These are phyloP conservation scores for Octopus sinensis DNA, from an alignment of 1,140 invertebrate genomes.

Conservation along the genomic window DNA sequence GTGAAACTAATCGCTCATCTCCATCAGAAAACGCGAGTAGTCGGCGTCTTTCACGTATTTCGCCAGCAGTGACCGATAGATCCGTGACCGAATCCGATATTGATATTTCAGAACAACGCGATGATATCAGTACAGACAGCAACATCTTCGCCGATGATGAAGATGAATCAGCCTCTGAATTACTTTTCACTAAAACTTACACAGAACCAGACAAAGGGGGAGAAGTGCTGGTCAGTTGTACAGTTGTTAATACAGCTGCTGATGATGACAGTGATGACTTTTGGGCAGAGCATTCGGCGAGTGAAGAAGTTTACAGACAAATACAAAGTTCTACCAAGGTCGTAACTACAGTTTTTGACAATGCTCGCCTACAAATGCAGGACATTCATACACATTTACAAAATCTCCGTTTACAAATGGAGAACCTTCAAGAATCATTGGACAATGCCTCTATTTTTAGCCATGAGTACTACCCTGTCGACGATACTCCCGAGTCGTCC, in stretches of 20 bases:
- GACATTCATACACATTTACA: constrained; percentile 45
- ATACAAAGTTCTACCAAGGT: constrained; percentile 34
- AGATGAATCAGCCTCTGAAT: constrained; percentile 36
- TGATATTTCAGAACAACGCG: constrained; percentile 41
- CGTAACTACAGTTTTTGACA: constrained; percentile 37
- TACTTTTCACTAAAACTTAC: constrained; percentile 37
- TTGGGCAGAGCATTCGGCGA: constrained; percentile 28
- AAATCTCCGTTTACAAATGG: constrained; percentile 42
- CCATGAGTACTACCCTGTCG: not conserved
- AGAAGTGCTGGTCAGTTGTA: constrained; percentile 39
- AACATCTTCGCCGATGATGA: constrained; percentile 46
- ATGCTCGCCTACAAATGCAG: constrained; percentile 44
- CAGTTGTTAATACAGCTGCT: constrained; percentile 29
- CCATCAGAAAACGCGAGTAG: not conserved
- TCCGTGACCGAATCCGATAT: constrained; percentile 42
- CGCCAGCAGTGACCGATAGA: constrained; percentile 27
- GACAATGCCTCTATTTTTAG: constrained; percentile 16
- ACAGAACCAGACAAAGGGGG: constrained; percentile 27
- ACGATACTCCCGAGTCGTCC: not conserved
- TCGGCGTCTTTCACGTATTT: constrained; percentile 28
- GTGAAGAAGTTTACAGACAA: constrained; percentile 34
- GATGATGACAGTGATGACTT: constrained; percentile 33
- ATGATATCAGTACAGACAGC: constrained; percentile 37
- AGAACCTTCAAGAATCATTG: constrained; percentile 36
- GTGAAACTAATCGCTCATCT: not conserved